phyloP scores from a whole-genome alignment of 1,140 invertebrate genomes.

The Cylas formicarius region DNA sequence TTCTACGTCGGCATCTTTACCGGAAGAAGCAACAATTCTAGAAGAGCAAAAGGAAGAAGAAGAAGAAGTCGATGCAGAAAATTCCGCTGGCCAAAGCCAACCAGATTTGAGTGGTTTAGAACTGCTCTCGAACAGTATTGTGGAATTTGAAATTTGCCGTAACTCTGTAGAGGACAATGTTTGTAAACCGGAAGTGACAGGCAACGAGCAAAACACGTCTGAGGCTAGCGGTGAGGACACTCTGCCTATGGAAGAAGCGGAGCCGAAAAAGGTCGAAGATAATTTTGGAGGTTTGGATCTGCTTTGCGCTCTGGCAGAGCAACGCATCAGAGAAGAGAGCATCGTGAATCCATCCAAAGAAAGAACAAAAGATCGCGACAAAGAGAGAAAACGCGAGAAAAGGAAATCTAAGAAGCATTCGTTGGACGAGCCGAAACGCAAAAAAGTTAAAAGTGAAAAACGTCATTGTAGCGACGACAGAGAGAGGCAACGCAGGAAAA shows the following conservation, averaged over 20 bases:
- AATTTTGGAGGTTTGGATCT: conserved; percentile 66
- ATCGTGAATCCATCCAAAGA: conserved; percentile 41
- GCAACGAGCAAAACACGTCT: conserved; percentile 22
- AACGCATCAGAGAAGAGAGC: conserved; percentile 70
- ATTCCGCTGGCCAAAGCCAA: too few relatives aligned
- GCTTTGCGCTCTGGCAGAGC: conserved; percentile 77
- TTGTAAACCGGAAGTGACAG: conserved; percentile 19
- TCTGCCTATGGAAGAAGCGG: conserved; percentile 15
- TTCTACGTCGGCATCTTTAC: background rate
- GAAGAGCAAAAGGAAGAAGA: conserved; percentile 11
- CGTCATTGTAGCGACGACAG: conserved; percentile 14
- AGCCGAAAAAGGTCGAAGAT: conserved; percentile 35
- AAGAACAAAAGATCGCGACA: conserved; percentile 14
- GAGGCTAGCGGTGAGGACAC: conserved; percentile 23
- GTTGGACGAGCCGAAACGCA: conserved; percentile 29
- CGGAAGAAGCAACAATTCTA: background rate
- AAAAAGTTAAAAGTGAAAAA: conserved; percentile 30
- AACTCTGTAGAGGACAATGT: conserved; percentile 28
- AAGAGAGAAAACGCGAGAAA: conserved; percentile 28
- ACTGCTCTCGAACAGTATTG: conserved; percentile 73
- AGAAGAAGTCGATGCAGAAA: conserved; percentile 3
- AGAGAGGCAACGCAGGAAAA: conserved; percentile 23
- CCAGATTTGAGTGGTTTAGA: conserved; percentile 70
- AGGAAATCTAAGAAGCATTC: conserved; percentile 33
- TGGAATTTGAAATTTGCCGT: conserved; percentile 54